These are phyloP conservation scores for Drusus annulatus DNA, from an alignment of 1,140 invertebrate genomes.

Conservation along the genomic window DNA sequence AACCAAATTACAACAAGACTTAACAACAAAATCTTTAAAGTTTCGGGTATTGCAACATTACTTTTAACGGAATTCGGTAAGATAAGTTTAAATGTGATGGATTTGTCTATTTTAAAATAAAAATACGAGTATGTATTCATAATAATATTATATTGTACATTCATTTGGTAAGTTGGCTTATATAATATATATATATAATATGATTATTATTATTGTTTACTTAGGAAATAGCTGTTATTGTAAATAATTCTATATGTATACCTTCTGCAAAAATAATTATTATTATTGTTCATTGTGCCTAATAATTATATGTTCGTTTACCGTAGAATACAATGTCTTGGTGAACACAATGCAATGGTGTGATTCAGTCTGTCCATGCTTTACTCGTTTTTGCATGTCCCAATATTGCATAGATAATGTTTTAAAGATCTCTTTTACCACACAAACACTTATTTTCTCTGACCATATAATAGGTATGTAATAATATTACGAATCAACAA, in stretches of 20 bases:
- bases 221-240: conserved; percentile 29
- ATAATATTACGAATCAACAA: too few species aligned
- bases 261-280: too few species aligned
- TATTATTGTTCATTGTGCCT: conserved; percentile 36
- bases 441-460: too few species aligned
- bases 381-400: conserved; percentile 4
- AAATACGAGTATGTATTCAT: conserved; percentile 15
- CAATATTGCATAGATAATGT: too few species aligned
- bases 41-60: too few species aligned
- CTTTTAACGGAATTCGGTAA: neutral
- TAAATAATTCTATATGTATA: conserved; percentile 34
- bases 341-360: neutral
- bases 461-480: too few species aligned
- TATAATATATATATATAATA: neutral
- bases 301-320: conserved; percentile 21
- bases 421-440: too few species aligned
- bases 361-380: neutral
- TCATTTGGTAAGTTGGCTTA: conserved; percentile 22
- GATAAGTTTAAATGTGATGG: neutral
- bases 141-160: conserved; percentile 27
- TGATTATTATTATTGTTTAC: conserved; percentile 24
- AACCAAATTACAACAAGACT: too few species aligned
- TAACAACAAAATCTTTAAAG: too few species aligned
- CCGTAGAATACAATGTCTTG: conserved; percentile 3
- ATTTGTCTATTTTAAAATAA: conserved; percentile 15